A percentile compares a stretch with the other conserved stretches of the same genome.
These are phyloP conservation scores for Proteles cristata DNA, from an alignment of 2,113 vertebrate genomes.

Conservation along the genomic window DNA sequence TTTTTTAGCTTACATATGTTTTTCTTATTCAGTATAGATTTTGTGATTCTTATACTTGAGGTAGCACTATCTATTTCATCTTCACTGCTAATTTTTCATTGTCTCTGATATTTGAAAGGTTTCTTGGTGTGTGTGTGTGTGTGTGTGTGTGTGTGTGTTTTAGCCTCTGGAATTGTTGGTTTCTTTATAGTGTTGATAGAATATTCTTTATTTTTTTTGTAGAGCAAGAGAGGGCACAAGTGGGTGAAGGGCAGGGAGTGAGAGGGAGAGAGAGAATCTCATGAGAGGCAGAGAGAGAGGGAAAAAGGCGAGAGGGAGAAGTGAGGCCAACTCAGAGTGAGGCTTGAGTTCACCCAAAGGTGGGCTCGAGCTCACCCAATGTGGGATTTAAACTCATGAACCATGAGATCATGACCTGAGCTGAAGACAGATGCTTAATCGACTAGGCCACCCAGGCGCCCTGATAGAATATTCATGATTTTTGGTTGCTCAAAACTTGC, in stretches of 20 bases:
- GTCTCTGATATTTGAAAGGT: neutral
- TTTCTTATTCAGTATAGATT: neutral
- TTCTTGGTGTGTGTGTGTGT: neutral
- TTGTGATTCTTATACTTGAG: neutral
- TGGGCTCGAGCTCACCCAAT: too few species aligned
- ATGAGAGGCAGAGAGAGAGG: too few species aligned
- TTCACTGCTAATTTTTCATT: neutral
- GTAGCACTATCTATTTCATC: neutral
- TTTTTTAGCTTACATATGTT: neutral
- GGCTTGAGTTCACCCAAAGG: too few species aligned
- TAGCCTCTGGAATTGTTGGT: neutral
- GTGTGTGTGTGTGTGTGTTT: neutral
- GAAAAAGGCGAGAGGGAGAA: too few species aligned
- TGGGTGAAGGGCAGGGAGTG: too few species aligned
- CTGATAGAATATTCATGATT: neutral
- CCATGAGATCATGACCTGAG: too few species aligned
- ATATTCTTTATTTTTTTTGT: neutral
- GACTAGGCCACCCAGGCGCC: too few species aligned
- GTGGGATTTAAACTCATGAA: too few species aligned
- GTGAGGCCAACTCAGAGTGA: too few species aligned
- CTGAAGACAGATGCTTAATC: too few species aligned
- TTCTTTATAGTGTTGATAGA: neutral
- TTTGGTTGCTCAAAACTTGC: neutral
- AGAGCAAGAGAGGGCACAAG: too few species aligned
- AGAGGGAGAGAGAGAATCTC: too few species aligned